Conservation (phyloP, 2,797 vertebrate genomes). For the Psittacula derbiana region DNA sequence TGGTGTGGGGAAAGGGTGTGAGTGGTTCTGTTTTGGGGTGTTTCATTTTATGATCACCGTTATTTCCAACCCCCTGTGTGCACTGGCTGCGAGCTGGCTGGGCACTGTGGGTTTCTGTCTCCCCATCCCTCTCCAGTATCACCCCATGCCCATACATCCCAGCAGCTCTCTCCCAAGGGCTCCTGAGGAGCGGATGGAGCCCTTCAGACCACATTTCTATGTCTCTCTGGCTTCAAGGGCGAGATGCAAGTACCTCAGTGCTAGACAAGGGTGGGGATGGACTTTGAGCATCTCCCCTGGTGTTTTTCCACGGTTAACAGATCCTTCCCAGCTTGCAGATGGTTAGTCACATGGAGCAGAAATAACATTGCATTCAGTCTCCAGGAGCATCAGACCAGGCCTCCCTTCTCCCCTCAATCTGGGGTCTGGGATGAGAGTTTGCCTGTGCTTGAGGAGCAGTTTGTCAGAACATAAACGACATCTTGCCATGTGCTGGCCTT, state of each 20-base stretch:
- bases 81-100: neutral
- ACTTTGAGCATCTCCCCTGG: neutral
- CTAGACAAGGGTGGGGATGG: neutral
- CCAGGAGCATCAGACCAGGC: neutral
- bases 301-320: neutral
- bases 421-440: neutral
- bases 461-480: slow-evolving; percentile 13
- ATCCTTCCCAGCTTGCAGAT: neutral
- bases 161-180: neutral
- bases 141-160: accelerated
- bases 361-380: neutral
- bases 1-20: neutral
- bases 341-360: neutral
- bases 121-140: neutral
- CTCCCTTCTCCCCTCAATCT: neutral
- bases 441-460: neutral
- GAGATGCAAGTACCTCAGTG: accelerated
- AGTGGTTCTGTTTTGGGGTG: neutral
- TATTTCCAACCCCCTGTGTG: neutral
- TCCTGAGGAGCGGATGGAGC: accelerated
- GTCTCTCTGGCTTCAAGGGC: neutral
- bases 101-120: accelerated
- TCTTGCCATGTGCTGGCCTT: slow-evolving; percentile 24
- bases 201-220: accelerated
- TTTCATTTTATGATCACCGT: neutral